Conservation (phyloP, 2,113 vertebrate species). For the Nansenia antarctica region DNA sequence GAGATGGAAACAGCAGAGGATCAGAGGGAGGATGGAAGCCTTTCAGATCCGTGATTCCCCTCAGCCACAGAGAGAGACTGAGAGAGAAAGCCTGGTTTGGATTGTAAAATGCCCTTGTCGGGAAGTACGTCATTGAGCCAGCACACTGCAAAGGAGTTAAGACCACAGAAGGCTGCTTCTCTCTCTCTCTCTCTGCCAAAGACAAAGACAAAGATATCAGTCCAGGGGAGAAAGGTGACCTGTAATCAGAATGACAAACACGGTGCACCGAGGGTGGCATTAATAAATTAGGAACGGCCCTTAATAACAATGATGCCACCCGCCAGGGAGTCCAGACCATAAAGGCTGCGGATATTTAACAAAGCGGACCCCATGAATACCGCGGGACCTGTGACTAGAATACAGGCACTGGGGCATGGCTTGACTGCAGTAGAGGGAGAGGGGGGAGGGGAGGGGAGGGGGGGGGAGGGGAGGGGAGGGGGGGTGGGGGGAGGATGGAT, state of each 20-base stretch:
- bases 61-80: neutral
- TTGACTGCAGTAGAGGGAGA: constrained; percentile 1
- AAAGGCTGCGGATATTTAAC: neutral
- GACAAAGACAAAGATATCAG: neutral
- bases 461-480: neutral
- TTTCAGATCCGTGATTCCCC: neutral
- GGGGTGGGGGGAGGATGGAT: neutral
- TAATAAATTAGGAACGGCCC: constrained; percentile 18
- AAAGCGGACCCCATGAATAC: neutral
- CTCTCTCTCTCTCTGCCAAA: constrained; percentile 6
- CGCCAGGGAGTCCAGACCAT: constrained; percentile 1
- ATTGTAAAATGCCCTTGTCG: constrained; percentile 45
- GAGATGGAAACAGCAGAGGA: constrained; percentile 35
- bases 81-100: neutral
- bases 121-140: constrained; percentile 38
- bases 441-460: neutral
- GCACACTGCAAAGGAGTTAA: neutral
- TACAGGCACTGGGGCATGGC: neutral
- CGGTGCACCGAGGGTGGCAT: neutral
- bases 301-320: constrained; percentile 14
- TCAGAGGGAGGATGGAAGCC: neutral
- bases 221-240: constrained; percentile 15
- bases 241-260: constrained; percentile 28
- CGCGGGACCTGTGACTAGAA: neutral
- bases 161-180: constrained; percentile 33